A percentile compares a stretch with the other conserved stretches of the same genome.
Conservation (phyloP, 2,888 invertebrate genomes). For the Eupithecia inturbata region DNA sequence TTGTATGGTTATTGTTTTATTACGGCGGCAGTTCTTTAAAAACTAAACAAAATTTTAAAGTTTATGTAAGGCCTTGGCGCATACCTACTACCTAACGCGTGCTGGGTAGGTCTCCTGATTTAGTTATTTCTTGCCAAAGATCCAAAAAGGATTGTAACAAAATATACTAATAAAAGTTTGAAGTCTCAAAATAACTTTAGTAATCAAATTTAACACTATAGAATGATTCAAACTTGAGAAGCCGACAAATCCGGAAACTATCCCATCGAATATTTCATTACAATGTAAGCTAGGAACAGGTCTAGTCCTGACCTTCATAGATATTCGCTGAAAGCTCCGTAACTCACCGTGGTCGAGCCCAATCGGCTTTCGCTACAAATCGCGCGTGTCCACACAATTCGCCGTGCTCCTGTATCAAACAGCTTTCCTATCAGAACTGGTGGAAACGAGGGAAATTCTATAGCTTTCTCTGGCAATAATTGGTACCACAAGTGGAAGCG, state of each 20-base stretch:
- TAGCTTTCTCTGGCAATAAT: conserved; percentile 23
- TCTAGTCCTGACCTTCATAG: conserved; percentile 29
- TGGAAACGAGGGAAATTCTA: conserved; percentile 25
- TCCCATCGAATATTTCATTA: background rate
- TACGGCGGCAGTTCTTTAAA: background rate
- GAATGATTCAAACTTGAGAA: background rate
- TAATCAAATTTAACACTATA: background rate
- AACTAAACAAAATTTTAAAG: background rate
- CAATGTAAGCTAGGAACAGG: conserved; percentile 11
- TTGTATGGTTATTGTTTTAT: conserved; percentile 24
- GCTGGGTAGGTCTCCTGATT: background rate
- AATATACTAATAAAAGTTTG: too few relatives aligned
- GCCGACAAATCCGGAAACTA: background rate
- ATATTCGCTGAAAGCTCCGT: conserved; percentile 30
- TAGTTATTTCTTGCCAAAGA: background rate
- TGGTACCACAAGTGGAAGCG: background rate
- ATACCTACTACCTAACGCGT: too few relatives aligned
- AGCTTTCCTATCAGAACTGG: conserved; percentile 49
- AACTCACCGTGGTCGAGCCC: conserved; percentile 27
- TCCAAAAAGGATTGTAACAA: too few relatives aligned
- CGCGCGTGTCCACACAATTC: conserved; percentile 57
- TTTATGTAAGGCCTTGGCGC: background rate
- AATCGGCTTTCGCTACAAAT: conserved; percentile 59
- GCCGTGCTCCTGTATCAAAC: conserved; percentile 53
- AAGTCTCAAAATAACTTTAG: background rate